These are phyloP conservation scores for Campoletis raptor DNA, from an alignment of 2,888 invertebrate genomes.

Conservation along the genomic window DNA sequence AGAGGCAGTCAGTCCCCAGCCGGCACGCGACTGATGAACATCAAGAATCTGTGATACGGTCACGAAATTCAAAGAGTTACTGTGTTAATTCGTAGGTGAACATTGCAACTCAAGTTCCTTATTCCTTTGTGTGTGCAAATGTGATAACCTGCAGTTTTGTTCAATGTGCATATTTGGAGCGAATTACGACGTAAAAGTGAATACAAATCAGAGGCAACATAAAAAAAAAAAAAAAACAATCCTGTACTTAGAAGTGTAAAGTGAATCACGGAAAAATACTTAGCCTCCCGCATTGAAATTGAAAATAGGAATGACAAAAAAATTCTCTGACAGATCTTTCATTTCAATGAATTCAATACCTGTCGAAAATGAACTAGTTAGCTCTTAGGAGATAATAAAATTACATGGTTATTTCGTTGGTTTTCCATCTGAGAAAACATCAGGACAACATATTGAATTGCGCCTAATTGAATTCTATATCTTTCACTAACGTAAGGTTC, in stretches of 20 bases:
- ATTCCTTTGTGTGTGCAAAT: not conserved
- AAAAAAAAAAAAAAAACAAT: not conserved
- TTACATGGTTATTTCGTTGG: not conserved
- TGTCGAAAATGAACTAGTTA: not conserved
- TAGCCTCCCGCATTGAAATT: not conserved
- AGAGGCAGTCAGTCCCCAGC: slow-evolving; percentile 79
- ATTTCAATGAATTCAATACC: not conserved
- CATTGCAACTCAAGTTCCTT: not conserved
- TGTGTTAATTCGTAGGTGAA: slow-evolving; percentile 15
- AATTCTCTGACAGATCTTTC: not conserved
- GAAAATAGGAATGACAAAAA: slow-evolving; percentile 1
- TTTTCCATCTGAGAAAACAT: not conserved
- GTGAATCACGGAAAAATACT: not conserved
- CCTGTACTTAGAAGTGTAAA: not conserved
- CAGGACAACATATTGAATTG: not conserved
- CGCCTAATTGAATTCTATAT: not conserved
- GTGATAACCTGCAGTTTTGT: slow-evolving; percentile 30
- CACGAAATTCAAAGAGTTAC: slow-evolving; percentile 11
- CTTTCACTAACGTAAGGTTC: not conserved
- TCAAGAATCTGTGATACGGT: slow-evolving; percentile 67
- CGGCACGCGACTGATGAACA: slow-evolving; percentile 81
- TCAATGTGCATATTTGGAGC: not conserved
- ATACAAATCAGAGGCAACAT: not conserved
- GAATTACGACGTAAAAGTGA: slow-evolving; percentile 14
- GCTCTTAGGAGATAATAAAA: not conserved